Evolutionary conservation across 2,888 invertebrate species (phyloP), one percentile per base, ranked within the genome.

Genomic region (Crocallis elinguaria): DNA sequence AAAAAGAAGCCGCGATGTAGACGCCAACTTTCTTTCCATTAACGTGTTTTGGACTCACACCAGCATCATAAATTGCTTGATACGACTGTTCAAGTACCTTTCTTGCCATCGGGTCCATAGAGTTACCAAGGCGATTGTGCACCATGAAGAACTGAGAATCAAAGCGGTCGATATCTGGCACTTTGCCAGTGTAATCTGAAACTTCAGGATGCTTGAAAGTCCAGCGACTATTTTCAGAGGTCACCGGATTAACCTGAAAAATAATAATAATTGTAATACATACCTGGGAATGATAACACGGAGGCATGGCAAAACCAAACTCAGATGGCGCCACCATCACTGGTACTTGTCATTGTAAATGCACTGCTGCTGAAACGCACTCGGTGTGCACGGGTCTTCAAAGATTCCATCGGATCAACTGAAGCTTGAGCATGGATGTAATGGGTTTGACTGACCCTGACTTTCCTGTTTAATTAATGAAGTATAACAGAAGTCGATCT

Each of bases 21-120:
- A 87, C 86, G 0, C 80, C 93, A 0, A 94, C 90, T 61, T 92
- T 93, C 33, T 89, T 92, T 6, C 94, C 94, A 25, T 66, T 72
- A 0, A 85, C 65, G 6, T 77, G 88, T 19, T 87, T 82, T 0
- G 96, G 96, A 74, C 94, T 93, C 54, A 64, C 66, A 63, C 93
- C 93, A 36, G 96, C 93, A 86, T 96, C 96, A 44, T 95, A 92
- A 35, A 95, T 93, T 25, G 94, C 95, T 75, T 96, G 95, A 70
- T 94, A 95, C 0, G 94, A 88, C 1, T 94, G 93, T 75, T 95
- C 97, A 46, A 96, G 87, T 14, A 96, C 76, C 59, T 96, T 92
- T 42, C 96, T 88, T 0, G 94, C 92, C 89, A 95, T 94, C 0
- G 79, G 57, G 21, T 86, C 87, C 79, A 82, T 84, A 14, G 44